phyloP scores from a whole-genome alignment of 1,140 invertebrate genomes.

The Apolygus lucorum region DNA sequence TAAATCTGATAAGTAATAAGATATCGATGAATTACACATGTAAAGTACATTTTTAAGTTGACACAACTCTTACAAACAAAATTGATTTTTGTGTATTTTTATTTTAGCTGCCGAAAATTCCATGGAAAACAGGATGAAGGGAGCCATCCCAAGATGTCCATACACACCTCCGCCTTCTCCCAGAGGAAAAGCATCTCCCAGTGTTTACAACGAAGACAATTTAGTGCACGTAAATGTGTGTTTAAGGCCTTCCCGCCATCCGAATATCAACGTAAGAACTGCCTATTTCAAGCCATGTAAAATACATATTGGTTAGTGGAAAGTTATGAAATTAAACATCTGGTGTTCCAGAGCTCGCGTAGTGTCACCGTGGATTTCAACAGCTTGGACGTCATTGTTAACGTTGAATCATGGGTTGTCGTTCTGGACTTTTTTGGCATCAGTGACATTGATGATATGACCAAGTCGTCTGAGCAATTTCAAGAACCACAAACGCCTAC shows the following conservation, averaged over 20 bases:
- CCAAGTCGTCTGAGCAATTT: constrained; percentile 26
- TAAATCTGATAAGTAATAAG: no score
- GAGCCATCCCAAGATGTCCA: constrained; percentile 41
- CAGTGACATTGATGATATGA: constrained; percentile 43
- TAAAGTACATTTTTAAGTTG: no score
- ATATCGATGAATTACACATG: no score
- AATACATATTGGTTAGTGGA: no score
- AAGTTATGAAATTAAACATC: neutral
- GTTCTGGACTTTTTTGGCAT: constrained; percentile 85
- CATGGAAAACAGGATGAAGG: constrained; percentile 25
- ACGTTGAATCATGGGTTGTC: constrained; percentile 87
- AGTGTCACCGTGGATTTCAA: constrained; percentile 77
- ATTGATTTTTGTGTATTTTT: no score
- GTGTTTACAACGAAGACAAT: constrained; percentile 39
- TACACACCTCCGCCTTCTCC: constrained; percentile 66
- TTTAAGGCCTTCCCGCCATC: constrained; percentile 42
- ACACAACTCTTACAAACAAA: no score
- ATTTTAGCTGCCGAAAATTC: constrained; percentile 26
- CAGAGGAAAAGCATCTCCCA: constrained; percentile 33
- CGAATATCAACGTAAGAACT: constrained; percentile 24
- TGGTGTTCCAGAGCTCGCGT: constrained; percentile 41
- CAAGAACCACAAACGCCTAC: constrained; percentile 23
- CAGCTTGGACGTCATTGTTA: constrained; percentile 79
- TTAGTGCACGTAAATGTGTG: constrained; percentile 53
- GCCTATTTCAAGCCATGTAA: neutral